These are phyloP conservation scores for Pseudococcus longispinus DNA, from an alignment of 2,888 invertebrate species.

Conservation along the genomic window DNA sequence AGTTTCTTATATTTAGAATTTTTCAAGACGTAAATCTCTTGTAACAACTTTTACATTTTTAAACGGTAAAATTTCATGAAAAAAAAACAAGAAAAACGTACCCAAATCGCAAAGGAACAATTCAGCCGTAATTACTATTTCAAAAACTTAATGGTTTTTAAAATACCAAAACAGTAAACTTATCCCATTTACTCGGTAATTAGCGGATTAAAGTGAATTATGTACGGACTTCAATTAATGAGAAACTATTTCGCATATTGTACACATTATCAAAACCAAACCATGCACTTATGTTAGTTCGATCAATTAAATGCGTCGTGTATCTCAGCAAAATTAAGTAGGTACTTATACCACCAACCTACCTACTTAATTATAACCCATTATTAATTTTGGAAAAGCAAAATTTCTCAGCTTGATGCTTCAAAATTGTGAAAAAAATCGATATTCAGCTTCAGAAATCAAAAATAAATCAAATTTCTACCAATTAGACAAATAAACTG, in stretches of 20 bases:
- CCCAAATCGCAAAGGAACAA: slow-evolving; percentile 19
- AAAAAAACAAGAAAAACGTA: neutral
- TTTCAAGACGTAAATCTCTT: neutral
- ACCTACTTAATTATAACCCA: too few relatives aligned
- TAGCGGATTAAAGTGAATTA: slow-evolving; percentile 12
- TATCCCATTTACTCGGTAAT: slow-evolving; percentile 28
- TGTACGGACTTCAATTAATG: neutral
- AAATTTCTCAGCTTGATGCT: too few relatives aligned
- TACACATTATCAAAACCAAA: neutral
- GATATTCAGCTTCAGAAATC: too few relatives aligned
- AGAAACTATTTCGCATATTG: neutral
- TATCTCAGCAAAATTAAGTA: too few relatives aligned
- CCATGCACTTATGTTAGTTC: neutral
- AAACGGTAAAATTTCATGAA: neutral
- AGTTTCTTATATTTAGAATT: neutral
- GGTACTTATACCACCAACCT: too few relatives aligned
- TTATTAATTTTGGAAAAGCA: too few relatives aligned
- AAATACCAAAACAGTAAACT: neutral
- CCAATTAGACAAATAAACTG: too few relatives aligned
- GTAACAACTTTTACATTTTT: neutral
- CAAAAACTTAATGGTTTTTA: slow-evolving; percentile 16
- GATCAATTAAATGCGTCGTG: neutral
- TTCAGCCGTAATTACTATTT: slow-evolving; percentile 11
- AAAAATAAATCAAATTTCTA: too few relatives aligned
- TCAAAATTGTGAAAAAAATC: too few relatives aligned